Percentiles rank a stretch among this genome's conserved stretches.
Evolutionary conservation across 2,113 vertebrate species (phyloP).

Genomic region (Sander vitreus): DNA sequence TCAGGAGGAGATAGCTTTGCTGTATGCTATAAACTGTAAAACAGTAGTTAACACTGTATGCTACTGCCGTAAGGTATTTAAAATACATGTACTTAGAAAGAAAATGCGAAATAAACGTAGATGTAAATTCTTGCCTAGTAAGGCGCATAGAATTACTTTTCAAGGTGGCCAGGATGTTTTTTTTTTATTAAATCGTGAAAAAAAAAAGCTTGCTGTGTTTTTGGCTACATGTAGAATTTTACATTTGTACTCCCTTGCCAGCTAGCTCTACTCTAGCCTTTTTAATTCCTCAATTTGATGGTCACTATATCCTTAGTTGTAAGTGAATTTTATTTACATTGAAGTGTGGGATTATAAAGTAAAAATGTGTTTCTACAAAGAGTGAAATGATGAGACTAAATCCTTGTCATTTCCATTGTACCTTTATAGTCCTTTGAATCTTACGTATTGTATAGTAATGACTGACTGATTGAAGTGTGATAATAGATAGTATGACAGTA

Average conservation of each 20-base stretch:
- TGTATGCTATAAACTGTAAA: slow-evolving; percentile 24
- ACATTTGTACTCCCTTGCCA: neutral
- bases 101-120: neutral
- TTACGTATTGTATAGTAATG: neutral
- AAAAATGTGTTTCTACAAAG: neutral
- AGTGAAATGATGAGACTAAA: neutral
- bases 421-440: neutral
- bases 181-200: neutral
- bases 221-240: neutral
- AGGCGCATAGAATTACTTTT: neutral
- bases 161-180: neutral
- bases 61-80: neutral
- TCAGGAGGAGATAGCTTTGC: slow-evolving; percentile 53
- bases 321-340: neutral
- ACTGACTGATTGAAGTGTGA: neutral
- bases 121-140: neutral
- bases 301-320: neutral
- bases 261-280: neutral
- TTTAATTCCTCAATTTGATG: neutral
- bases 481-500: neutral
- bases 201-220: neutral
- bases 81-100: neutral
- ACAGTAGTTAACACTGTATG: slow-evolving; percentile 16
- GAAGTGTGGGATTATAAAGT: neutral
- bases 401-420: neutral